A percentile compares a stretch with the other conserved stretches of the same genome.
Evolutionary conservation across 2,113 vertebrate species (phyloP).

Genomic region (Phalacrocorax brasilianus): DNA sequence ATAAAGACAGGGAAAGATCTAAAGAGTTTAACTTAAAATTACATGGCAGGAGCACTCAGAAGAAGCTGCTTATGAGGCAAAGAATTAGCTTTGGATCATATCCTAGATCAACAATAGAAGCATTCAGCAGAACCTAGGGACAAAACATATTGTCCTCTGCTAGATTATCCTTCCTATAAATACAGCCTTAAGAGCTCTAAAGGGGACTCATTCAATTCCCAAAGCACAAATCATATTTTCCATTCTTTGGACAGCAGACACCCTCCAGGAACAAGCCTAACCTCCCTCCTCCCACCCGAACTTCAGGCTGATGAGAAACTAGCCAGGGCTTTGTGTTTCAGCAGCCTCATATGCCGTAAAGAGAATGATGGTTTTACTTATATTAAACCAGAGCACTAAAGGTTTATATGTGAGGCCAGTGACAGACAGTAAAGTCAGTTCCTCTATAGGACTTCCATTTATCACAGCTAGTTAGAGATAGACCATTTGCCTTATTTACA

Average conservation of each 20-base stretch:
- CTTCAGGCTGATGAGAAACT: neutral
- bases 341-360: neutral
- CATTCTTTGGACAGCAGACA: conserved; percentile 38
- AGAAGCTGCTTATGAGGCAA: neutral
- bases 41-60: neutral
- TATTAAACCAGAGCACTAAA: neutral
- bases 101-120: conserved; percentile 47
- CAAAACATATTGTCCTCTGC: conserved; percentile 52
- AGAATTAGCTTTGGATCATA: neutral
- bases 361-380: neutral
- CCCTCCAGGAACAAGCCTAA: conserved; percentile 6
- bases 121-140: conserved; percentile 29
- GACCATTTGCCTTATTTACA: neutral
- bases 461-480: neutral
- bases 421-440: neutral
- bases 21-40: neutral
- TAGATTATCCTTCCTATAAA: conserved; percentile 51
- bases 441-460: neutral
- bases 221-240: conserved; percentile 48
- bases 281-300: neutral
- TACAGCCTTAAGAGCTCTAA: conserved; percentile 21
- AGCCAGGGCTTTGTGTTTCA: neutral
- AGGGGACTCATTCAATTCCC: conserved; percentile 39
- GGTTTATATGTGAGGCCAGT: neutral
- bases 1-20: neutral